These are phyloP conservation scores for Ischnus inquisitorius DNA, from an alignment of 2,888 invertebrate species.

Conservation along the genomic window DNA sequence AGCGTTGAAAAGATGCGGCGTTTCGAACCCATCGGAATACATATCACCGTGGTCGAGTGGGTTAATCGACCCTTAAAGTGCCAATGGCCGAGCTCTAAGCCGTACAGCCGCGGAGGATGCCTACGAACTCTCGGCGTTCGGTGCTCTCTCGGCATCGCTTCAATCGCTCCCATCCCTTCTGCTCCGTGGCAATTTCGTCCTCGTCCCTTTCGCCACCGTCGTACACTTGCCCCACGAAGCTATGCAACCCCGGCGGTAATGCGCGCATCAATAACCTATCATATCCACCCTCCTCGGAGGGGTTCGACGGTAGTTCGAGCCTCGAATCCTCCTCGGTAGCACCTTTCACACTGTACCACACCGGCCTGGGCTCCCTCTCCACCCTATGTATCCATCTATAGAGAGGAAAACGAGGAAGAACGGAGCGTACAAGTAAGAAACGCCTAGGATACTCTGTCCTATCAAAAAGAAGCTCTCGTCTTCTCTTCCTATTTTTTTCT, in stretches of 20 bases:
- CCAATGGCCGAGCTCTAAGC: neutral
- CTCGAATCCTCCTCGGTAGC: constrained; percentile 31
- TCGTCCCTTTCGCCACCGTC: constrained; percentile 42
- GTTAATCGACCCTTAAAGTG: neutral
- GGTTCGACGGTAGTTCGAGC: constrained; percentile 26
- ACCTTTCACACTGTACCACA: constrained; percentile 46
- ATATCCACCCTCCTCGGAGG: constrained; percentile 74
- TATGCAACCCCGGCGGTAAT: constrained; percentile 78
- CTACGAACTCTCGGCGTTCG: constrained; percentile 41
- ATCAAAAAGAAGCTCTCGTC: constrained; percentile 47
- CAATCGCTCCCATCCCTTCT: constrained; percentile 32
- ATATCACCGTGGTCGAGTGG: too few relatives aligned
- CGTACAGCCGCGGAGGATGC: neutral
- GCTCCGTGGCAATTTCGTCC: constrained; percentile 36
- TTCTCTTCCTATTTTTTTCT: constrained; percentile 30
- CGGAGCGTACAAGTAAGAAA: constrained; percentile 20
- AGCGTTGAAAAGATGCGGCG: neutral
- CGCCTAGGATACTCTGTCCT: constrained; percentile 49
- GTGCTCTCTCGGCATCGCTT: constrained; percentile 14
- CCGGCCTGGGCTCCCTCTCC: constrained; percentile 8
- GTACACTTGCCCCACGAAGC: constrained; percentile 69
- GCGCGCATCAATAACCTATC: constrained; percentile 83
- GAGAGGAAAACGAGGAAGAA: constrained; percentile 30
- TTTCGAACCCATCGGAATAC: neutral
- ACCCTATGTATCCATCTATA: neutral